These are phyloP conservation scores for Sinocyclocheilus rhinocerous DNA, from an alignment of 2,113 vertebrate species.

Conservation along the genomic window DNA sequence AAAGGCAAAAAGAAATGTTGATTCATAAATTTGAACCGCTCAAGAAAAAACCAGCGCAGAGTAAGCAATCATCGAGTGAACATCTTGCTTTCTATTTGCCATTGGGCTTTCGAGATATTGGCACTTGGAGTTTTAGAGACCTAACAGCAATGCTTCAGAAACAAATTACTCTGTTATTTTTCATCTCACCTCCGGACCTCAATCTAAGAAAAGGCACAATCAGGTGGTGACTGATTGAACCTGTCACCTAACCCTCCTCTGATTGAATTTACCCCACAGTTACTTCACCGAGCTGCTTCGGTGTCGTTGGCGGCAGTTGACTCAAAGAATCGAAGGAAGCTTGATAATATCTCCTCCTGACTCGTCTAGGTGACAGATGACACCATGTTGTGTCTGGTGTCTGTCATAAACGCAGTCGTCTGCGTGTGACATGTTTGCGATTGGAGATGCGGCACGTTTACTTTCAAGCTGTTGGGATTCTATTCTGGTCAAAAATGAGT, in stretches of 20 bases:
- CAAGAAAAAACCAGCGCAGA: neutral
- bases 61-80: slow-evolving; percentile 40
- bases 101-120: slow-evolving; percentile 23
- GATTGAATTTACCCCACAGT: slow-evolving; percentile 67
- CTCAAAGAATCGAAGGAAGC: slow-evolving; percentile 58
- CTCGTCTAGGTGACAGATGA: slow-evolving; percentile 56
- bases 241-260: slow-evolving; percentile 65
- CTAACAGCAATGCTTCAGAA: slow-evolving; percentile 52
- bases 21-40: slow-evolving; percentile 25
- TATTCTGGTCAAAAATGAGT: slow-evolving; percentile 19
- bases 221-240: slow-evolving; percentile 68
- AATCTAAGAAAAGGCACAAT: slow-evolving; percentile 63
- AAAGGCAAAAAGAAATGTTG: slow-evolving; percentile 32
- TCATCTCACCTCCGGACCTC: slow-evolving; percentile 61
- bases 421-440: slow-evolving; percentile 4
- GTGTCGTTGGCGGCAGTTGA: slow-evolving; percentile 12
- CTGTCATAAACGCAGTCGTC: slow-evolving; percentile 16
- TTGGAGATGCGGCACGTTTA: neutral
- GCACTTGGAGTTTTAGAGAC: slow-evolving; percentile 42
- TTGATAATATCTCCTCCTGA: slow-evolving; percentile 64
- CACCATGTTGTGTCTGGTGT: slow-evolving; percentile 30
- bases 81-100: slow-evolving; percentile 52
- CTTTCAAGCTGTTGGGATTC: neutral
- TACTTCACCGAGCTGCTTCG: slow-evolving; percentile 9
- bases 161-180: slow-evolving; percentile 57